phyloP scores from a whole-genome alignment of 2,797 vertebrate genomes.

The Synanceia verrucosa region DNA sequence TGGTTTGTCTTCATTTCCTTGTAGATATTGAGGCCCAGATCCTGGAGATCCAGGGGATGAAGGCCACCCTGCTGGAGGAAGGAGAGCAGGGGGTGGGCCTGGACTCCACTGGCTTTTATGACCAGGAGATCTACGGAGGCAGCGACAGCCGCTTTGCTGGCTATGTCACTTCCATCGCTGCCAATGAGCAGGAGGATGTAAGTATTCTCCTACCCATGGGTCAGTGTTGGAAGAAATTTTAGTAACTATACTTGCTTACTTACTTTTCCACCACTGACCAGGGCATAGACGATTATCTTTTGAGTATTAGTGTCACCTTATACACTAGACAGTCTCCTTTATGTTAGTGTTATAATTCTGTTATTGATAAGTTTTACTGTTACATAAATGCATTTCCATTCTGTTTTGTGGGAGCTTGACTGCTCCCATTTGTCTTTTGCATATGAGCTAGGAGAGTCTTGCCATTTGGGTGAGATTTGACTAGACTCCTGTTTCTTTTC shows the following conservation, averaged over 20 bases:
- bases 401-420: slow-evolving; percentile 23
- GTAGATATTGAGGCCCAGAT: slow-evolving; percentile 94
- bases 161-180: slow-evolving; percentile 98
- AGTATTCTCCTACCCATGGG: slow-evolving; percentile 61
- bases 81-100: slow-evolving; percentile 93
- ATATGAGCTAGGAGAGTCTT: slow-evolving; percentile 63
- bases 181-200: slow-evolving; percentile 98
- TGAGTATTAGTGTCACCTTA: not conserved
- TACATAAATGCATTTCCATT: not conserved
- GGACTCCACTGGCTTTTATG: slow-evolving; percentile 96
- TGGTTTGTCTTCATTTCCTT: not conserved
- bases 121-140: slow-evolving; percentile 98
- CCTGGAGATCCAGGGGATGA: slow-evolving; percentile 98
- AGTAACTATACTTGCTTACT: not conserved
- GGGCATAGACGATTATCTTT: not conserved
- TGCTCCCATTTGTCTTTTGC: slow-evolving; percentile 37
- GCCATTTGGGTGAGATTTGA: slow-evolving; percentile 49
- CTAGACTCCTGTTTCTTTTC: slow-evolving; percentile 49
- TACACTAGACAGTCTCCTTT: not conserved
- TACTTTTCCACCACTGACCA: not conserved
- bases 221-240: not conserved
- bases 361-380: not conserved
- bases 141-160: slow-evolving; percentile 97
- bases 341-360: not conserved
- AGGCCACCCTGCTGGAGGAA: slow-evolving; percentile 90